Evolutionary conservation across 2,113 vertebrate genomes (phyloP), one percentile per base, ranked within the genome.

Genomic region (Notothenia coriiceps): DNA sequence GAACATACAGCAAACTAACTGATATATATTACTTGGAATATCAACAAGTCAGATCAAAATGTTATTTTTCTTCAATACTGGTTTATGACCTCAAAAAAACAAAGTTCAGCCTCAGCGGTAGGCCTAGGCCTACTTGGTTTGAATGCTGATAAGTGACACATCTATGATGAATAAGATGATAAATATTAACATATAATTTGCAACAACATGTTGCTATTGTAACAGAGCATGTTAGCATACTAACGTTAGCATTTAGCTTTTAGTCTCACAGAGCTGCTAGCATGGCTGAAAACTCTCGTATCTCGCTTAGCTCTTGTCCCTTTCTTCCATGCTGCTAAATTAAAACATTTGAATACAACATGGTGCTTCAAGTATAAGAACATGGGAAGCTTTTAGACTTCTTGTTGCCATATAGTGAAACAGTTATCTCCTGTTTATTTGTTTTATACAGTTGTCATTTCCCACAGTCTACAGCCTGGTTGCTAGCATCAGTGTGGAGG

Each of bases 401-500:
- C 57, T 46, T 20, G 9, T 46, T 2, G 40, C 17, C 6, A 59
- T 35, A 17, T 57, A 0, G 43, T 49, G 11, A 51, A 2, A 2
- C 9, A 11, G 2, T 63, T 22, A 44, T 35, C 2, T 52, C 4
- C 6, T 35, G 0, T 47, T 13, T 54, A 6, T 56, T 9, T 73
- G 12, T 60, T 29, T 17, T 49, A 29, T 29, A 61, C 18, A 44
- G 29, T 40, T 40, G 49, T 14, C 15, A 33, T 59, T 57, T 50
- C 64, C 25, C 25, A 25, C 25, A 25, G 25, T 25, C 25, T 61
- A 1, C 5, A 14, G 40, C 15, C 40, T 22, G 2, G 20, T 10
- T 25, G 43, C 50, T 65, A 2, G 54, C 9, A 49, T 13, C 74
- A 69, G 17, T 59, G 25, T 43, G 66, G 71, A n/a, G 59, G 49